A percentile compares a stretch with the other conserved stretches of the same genome.
Conservation (phyloP, 2,113 vertebrate species). For the Baryphthengus martii region DNA sequence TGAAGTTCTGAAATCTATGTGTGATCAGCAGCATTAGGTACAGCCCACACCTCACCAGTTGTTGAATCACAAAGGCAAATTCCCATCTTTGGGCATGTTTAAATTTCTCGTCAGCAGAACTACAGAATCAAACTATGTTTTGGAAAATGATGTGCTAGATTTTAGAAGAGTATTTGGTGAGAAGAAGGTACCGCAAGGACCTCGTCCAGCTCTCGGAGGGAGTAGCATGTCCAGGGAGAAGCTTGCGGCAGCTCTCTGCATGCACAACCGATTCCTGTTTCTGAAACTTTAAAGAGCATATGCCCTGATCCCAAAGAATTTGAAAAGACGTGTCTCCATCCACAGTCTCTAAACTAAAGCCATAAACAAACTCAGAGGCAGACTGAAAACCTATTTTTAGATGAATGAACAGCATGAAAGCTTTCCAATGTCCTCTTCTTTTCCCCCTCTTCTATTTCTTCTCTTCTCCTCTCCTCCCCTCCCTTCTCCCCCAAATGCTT, state of each 20-base stretch:
- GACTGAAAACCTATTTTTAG: slow-evolving; percentile 22
- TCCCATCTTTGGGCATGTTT: not conserved
- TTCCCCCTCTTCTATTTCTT: not conserved
- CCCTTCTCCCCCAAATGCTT: not conserved
- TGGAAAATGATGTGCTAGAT: not conserved
- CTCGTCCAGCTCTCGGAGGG: not conserved
- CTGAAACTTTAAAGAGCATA: not conserved
- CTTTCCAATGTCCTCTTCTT: not conserved
- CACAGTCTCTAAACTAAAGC: not conserved
- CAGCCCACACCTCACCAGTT: not conserved
- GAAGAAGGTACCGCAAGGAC: not conserved
- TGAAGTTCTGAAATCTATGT: not conserved
- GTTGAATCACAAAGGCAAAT: not conserved
- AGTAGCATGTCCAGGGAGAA: not conserved
- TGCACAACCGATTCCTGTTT: accelerated
- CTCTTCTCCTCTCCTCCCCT: not conserved
- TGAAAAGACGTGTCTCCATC: not conserved
- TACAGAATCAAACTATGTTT: not conserved
- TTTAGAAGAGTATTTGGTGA: not conserved
- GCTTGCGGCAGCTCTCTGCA: accelerated
- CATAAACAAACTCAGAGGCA: slow-evolving; percentile 19
- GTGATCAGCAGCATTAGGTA: accelerated
- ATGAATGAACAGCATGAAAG: not conserved
- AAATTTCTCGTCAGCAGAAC: not conserved
- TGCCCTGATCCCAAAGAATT: not conserved